Base-by-base conservation (phyloP, 2,888 invertebrate species). In the Lottia scabra region DNA sequence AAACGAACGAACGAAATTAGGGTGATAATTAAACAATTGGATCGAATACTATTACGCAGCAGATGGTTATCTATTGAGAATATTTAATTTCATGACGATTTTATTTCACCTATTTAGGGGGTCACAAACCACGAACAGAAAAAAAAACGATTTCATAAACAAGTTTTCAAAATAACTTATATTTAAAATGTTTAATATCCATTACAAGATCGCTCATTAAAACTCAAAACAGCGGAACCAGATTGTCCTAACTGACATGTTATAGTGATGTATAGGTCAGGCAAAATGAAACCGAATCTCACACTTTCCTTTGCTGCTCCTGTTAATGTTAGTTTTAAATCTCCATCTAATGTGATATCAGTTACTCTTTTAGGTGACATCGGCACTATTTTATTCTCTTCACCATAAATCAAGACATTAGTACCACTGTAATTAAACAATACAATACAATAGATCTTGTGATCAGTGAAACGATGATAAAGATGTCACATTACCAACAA, bases 361-460 rank as follows among this genome's bases (percentile, higher is more conserved):
- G n/a, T 38, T 13, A 79, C 67, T 16, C 79, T 70, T 30, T 76
- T 63, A 38, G 66, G 64, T 6, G 79, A 76, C 69, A 79, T 72
- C 3, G 77, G 76, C 6, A 79, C 71, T 71, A 77, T 75, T 65
- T 79, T 79, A 6, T 63, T 43, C 15, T 62, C 68, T 38, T 79
- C 79, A 12, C 77, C 79, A 38, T 77, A 63, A 15, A 78, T 72
- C 19, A 70, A 64, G 16, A 70, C 48, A 2, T 70, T 64, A 43
- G 46, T 69, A 67, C 71, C 45, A 19, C 63, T 48, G 56, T 63
- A 66, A 69, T 70, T n/a, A 62, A 69, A 69, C 6, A 66, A 65
- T 63, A 48, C 45, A 65, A 45, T 66, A 62, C 43, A 27, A 62
- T 38, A 38, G 5, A 38, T 8, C 38, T 8, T 71, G 71, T 26